These are phyloP conservation scores for Macaca nemestrina DNA, from an alignment of 2,113 vertebrate species.

Conservation along the genomic window DNA sequence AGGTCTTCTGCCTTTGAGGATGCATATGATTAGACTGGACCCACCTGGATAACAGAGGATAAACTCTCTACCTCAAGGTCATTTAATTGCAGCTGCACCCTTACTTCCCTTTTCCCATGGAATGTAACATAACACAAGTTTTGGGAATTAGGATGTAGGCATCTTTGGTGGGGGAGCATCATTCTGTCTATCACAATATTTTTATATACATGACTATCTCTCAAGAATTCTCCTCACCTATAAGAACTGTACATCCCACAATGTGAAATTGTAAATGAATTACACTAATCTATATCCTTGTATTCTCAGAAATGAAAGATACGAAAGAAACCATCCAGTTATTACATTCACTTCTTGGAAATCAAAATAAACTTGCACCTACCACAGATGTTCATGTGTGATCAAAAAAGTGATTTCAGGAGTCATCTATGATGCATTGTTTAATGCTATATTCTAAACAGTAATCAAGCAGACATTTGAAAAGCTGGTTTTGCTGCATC, in stretches of 20 bases:
- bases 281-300: neutral
- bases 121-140: neutral
- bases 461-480: neutral
- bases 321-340: neutral
- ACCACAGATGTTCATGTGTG: neutral
- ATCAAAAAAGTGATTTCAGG: neutral
- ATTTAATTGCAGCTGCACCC: neutral
- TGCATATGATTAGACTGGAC: no score
- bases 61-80: neutral
- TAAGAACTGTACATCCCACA: neutral
- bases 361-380: neutral
- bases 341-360: neutral
- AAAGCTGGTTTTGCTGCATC: neutral
- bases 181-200: neutral
- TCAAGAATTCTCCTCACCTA: neutral
- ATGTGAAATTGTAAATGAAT: neutral
- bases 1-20: neutral
- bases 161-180: rapidly evolving
- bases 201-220: neutral
- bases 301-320: neutral
- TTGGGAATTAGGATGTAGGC: neutral
- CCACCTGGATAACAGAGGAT: neutral
- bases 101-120: neutral
- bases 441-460: neutral
- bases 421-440: neutral